Conservation (phyloP, 2,113 vertebrate species). For the Acinonyx jubatus region DNA sequence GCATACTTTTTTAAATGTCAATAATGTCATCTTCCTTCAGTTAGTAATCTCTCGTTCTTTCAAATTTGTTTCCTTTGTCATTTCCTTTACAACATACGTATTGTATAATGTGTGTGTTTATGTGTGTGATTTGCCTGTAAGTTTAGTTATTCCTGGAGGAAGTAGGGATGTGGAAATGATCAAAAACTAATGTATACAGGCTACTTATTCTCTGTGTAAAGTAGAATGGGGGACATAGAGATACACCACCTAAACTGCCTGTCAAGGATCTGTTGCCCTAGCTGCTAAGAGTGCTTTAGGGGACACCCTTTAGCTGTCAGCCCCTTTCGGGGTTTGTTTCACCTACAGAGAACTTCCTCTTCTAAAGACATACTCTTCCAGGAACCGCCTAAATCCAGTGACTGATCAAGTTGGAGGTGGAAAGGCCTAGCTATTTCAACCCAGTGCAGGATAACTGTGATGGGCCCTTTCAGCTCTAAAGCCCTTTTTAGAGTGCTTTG, state of each 20-base stretch:
- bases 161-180: not conserved
- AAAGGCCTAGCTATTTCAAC: not conserved
- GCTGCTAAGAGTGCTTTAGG: not conserved
- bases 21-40: not conserved
- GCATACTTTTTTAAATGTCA: not conserved
- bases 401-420: not conserved
- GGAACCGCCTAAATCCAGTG: not conserved
- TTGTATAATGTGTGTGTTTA: not conserved
- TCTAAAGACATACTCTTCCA: not conserved
- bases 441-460: not conserved
- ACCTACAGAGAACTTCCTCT: not conserved
- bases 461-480: not conserved
- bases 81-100: not conserved
- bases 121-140: not conserved
- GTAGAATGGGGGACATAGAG: not conserved
- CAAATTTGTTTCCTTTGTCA: not conserved
- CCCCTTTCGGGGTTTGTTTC: not conserved
- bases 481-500: not conserved
- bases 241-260: not conserved
- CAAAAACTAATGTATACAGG: not conserved
- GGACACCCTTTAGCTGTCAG: not conserved
- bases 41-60: not conserved
- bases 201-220: constrained; percentile 8
- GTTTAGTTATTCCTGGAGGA: not conserved
- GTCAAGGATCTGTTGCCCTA: not conserved